Evolutionary conservation across 1,140 invertebrate genomes (phyloP), one percentile per base, ranked within the genome.

Genomic region (Drosophila santomea): DNA sequence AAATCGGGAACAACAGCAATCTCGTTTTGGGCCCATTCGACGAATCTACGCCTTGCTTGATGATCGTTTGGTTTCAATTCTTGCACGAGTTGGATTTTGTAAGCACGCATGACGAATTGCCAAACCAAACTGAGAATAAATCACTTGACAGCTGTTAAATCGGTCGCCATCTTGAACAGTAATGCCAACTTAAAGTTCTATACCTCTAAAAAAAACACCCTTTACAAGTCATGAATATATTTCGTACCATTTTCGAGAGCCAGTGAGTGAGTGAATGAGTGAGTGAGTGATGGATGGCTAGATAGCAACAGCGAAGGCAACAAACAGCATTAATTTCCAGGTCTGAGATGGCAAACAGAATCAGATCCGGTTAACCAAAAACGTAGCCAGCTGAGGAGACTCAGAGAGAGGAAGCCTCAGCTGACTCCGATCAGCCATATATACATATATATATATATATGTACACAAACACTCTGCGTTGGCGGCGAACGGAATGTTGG

Each of bases 361-460:
- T 82, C 66, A 83, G 84, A 86, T 86, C 83, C 83, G 83, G 83
- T 86, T 86, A 83, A 69, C 79, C 83, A 73, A 86, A 86, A 86
- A 59, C 71, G 64, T 71, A 64, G 38, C 67, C 59, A 67, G 45
- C 60, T 50, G 36, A n/a, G 32, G 36, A 71, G 67, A 38, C 17
- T 43, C 48, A 44, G 60, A 57, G 51, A 59, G 57, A 68, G 72
- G 80, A 84, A 84, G 76, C 61, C 67, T 63, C 77, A 85, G 74
- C 81, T 85, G 66, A 80, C 58, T 76, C 36, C 39, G 66, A 35
- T 66, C 36, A 39, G 43, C 50, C 61, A 68, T 52, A 69, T 60
- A 55, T 60, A 60, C 48, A 69, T 52, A 58, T 60, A 60, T 63
- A 48, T 38, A 73, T 15, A 57, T 25, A 43, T 47, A 75, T 44